These are phyloP conservation scores for Lithobates pipiens DNA, from an alignment of 2,797 vertebrate species.

Conservation along the genomic window DNA sequence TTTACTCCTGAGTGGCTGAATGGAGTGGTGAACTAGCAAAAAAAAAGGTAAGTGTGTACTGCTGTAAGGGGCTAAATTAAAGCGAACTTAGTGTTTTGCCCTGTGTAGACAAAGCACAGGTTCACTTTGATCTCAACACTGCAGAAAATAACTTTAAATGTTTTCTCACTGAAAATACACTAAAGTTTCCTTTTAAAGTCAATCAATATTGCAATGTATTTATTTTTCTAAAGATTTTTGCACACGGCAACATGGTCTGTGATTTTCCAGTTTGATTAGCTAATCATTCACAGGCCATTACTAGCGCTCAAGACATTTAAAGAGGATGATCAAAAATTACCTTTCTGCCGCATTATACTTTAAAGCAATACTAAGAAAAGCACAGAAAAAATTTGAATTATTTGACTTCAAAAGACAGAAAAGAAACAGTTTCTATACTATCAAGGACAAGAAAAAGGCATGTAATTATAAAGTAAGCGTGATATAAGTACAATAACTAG, in stretches of 20 bases:
- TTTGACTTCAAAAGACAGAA: conserved; percentile 7
- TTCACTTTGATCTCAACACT: too few species aligned
- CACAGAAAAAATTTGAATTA: conserved; percentile 5
- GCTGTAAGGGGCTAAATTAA: too few species aligned
- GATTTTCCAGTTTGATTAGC: neutral
- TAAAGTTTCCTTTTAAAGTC: too few species aligned
- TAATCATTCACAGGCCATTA: neutral
- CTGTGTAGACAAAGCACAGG: too few species aligned
- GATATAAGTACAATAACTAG: conserved; percentile 19
- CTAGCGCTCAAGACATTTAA: neutral
- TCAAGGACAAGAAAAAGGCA: neutral
- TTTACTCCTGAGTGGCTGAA: too few species aligned
- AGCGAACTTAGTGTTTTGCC: too few species aligned
- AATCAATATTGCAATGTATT: neutral
- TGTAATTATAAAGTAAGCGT: conserved; percentile 19
- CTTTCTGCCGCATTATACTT: neutral
- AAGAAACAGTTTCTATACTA: neutral
- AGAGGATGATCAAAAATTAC: neutral
- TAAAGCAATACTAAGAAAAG: neutral
- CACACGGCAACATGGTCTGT: neutral
- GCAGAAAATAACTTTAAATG: too few species aligned
- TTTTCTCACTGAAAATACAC: too few species aligned
- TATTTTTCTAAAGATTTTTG: neutral
- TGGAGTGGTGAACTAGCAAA: too few species aligned
- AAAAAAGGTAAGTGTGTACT: too few species aligned